phyloP scores from a whole-genome alignment of 2,113 vertebrate species.

The Mixornis gularis region DNA sequence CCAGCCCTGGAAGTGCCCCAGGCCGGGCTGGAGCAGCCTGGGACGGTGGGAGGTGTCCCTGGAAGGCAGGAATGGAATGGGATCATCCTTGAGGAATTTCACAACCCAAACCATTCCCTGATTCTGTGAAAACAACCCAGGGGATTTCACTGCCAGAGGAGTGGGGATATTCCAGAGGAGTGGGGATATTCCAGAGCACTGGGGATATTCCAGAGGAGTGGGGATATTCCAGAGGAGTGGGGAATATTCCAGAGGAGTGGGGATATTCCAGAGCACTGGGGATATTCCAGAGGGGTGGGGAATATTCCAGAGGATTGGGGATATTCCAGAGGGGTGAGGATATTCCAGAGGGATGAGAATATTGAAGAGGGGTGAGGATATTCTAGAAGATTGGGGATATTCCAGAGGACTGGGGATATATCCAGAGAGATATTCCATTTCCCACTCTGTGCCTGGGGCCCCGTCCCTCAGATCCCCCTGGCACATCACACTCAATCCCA shows the following conservation, averaged over 20 bases:
- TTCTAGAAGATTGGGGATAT: not conserved
- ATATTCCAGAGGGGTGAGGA: not conserved
- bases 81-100: too few relatives aligned
- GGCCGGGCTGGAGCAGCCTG: too few relatives aligned
- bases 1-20: too few relatives aligned
- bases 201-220: too few relatives aligned
- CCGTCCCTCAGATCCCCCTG: not conserved
- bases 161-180: fast-evolving
- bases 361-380: not conserved
- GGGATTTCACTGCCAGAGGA: not conserved
- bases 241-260: too few relatives aligned
- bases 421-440: too few relatives aligned
- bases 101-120: too few relatives aligned
- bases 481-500: not conserved
- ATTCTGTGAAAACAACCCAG: too few relatives aligned
- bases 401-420: not conserved
- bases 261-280: fast-evolving
- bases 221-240: not conserved
- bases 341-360: too few relatives aligned
- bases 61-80: too few relatives aligned
- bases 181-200: not conserved
- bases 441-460: too few relatives aligned
- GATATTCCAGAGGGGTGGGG: fast-evolving
- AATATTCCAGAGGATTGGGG: not conserved
- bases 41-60: too few relatives aligned